Base-by-base conservation (phyloP, 1,140 invertebrate genomes). In the Drosophila ananassae region DNA sequence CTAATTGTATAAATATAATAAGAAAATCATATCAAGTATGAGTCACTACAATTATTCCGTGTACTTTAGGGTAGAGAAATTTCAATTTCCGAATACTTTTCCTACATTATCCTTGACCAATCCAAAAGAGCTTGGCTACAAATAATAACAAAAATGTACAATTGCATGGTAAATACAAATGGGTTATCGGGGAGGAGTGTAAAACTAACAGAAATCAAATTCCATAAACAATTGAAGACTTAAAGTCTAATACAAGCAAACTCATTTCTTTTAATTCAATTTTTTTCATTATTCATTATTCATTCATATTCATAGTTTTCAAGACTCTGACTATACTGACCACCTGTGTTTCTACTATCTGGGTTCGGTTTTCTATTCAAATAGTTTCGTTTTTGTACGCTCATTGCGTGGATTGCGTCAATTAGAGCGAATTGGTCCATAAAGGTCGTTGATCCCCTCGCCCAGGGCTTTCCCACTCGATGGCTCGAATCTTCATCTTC, bases 341-440 rank as follows among this genome's bases (percentile, higher is more conserved):
- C 63, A 56, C 63, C 59, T 48, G 17, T 17, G 17, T 17, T 17
- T 17, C 17, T 54, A 61, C 41, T 62, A 58, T 63, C 64, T 55
- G 37, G 48, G 22, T 73, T 56, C 50, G 62, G 46, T 57, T 60
- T 61, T 73, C 54, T 80, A 44, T 68, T 77, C 69, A 60, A 62
- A 47, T 59, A 68, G 58, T 80, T 32, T 62, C 34, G 67, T 77
- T 89, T 76, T 87, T 89, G 79, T 87, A 89, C 78, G 82, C 82
- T 89, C 64, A 64, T 68, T 89, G 82, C 82, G 82, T 89, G 64
- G 82, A 87, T 87, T 87, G 83, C 71, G 83, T 87, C 78, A 87
- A 82, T 87, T 89, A 78, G 89, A 91, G 89, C 89, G 89, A 90
- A 91, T 91, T 90, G 84, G 89, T 91, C 84, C 83, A 85, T 89